These are phyloP conservation scores for Spilogale gracilis DNA, from an alignment of 2,113 vertebrate genomes.

Conservation along the genomic window DNA sequence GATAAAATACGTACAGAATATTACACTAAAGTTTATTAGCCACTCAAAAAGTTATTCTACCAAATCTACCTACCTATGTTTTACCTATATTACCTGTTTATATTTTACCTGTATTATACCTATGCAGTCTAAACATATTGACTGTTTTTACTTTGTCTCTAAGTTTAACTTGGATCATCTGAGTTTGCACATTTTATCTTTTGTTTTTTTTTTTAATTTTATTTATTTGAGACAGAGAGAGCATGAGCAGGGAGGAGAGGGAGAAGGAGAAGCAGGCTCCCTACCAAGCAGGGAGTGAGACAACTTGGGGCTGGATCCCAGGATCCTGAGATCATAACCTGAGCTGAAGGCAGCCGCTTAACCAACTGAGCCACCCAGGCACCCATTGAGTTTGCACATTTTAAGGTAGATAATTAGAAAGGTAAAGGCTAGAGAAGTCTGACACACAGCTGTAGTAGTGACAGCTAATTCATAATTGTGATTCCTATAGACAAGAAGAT, in stretches of 20 bases:
- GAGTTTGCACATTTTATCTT: conserved; percentile 33
- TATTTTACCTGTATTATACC: background rate
- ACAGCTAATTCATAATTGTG: background rate
- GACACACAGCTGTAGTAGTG: background rate
- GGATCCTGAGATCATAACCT: background rate
- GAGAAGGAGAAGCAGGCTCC: background rate
- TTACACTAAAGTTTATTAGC: background rate
- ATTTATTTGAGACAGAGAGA: background rate
- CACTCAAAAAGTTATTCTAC: background rate
- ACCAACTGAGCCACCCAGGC: too few species aligned
- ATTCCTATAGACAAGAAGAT: background rate
- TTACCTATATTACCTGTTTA: background rate
- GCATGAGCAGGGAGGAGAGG: background rate
- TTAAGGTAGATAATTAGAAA: conserved; percentile 48
- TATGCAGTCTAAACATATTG: background rate
- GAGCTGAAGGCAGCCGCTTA: background rate
- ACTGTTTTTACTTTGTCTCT: conserved; percentile 29
- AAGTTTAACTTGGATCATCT: conserved; percentile 11
- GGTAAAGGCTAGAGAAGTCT: background rate
- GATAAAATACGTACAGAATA: conserved; percentile 5
- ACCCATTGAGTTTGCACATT: background rate
- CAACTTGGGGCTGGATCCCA: background rate
- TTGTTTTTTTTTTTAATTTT: background rate
- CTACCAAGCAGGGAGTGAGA: background rate
- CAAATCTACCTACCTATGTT: background rate